Base-by-base conservation (phyloP, 1,140 invertebrate species). In the Lysiphlebus fabarum region DNA sequence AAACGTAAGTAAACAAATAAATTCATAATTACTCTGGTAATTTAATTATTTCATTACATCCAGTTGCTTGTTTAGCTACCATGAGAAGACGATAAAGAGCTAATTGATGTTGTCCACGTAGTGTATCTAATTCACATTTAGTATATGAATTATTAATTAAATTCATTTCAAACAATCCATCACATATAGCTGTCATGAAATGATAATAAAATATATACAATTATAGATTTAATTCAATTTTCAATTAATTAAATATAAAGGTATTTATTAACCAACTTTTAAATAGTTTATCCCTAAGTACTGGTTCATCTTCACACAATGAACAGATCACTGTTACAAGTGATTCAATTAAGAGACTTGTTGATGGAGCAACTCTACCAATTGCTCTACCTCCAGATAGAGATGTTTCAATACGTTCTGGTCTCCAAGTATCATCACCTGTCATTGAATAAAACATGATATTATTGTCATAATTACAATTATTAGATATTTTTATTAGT, bases 91-190 rank as follows among this genome's bases (percentile, higher is more conserved):
- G 82, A 67, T 83, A 83, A 0, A 89, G 67, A 7, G 84, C 85
- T 62, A 76, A 70, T 71, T 86, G 83, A 68, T 87, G 88, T 63
- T 86, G 82, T 68, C 75, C 80, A 58, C 86, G 73, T 69, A 88
- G 82, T 5, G 79, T 80, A 68, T 88, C 84, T 69, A 87, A 85
- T 71, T 89, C 86, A 42, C 79, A 79, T 78, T 84, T 81, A 10
- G 79, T 75, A 63, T 86, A 89, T 6, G 85, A 87, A 65, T 82
- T 76, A 68, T 88, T 86, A 56, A 90, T 84, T 14, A 89, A 69
- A 53, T 85, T 82, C 82, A 88, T 84, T 56, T 85, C 76, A 61
- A 82, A 78, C 9, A 89, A 71, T 71, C 82, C 84, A 58, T 84
- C 77, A 70, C 87, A 88, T 45, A 89, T 84, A 17, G 78, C 83